Percentiles rank a stretch among this genome's conserved stretches.
Evolutionary conservation across 2,113 vertebrate genomes (phyloP).

Genomic region (Gasterosteus nipponicus): DNA sequence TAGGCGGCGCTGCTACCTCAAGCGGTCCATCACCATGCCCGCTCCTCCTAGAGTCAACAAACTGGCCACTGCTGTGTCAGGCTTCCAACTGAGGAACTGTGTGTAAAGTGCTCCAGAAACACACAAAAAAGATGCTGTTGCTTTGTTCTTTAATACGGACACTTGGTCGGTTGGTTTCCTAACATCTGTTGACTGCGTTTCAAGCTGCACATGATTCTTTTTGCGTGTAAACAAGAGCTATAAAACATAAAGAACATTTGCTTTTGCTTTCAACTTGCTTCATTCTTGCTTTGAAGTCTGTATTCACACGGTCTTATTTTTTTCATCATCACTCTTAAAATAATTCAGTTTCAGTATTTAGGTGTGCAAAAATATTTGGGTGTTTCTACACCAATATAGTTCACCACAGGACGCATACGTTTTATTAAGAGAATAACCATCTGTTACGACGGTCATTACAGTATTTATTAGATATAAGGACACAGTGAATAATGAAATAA

Average conservation of each 20-base stretch:
- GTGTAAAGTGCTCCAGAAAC: background rate
- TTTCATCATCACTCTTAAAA: background rate
- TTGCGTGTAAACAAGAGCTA: background rate
- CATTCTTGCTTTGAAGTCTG: background rate
- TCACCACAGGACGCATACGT: too few relatives aligned
- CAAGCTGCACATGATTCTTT: background rate
- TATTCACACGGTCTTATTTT: background rate
- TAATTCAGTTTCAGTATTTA: background rate
- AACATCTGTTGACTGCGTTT: background rate
- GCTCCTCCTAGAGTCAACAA: conserved; percentile 48
- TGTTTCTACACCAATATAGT: background rate
- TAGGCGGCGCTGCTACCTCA: conserved; percentile 70
- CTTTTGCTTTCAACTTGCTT: too few relatives aligned
- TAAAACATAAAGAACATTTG: background rate
- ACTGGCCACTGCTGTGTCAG: conserved; percentile 6
- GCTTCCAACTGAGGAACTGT: background rate
- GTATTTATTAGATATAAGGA: background rate
- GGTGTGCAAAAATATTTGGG: background rate
- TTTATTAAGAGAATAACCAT: too few relatives aligned
- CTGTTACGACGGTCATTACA: background rate
- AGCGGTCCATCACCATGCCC: conserved; percentile 63
- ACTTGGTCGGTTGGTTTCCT: background rate
- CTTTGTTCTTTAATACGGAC: background rate
- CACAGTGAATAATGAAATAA: background rate
- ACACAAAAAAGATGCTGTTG: background rate